Base-by-base conservation (phyloP, 2,888 invertebrate species). In the Microctonus aethiopoides region DNA sequence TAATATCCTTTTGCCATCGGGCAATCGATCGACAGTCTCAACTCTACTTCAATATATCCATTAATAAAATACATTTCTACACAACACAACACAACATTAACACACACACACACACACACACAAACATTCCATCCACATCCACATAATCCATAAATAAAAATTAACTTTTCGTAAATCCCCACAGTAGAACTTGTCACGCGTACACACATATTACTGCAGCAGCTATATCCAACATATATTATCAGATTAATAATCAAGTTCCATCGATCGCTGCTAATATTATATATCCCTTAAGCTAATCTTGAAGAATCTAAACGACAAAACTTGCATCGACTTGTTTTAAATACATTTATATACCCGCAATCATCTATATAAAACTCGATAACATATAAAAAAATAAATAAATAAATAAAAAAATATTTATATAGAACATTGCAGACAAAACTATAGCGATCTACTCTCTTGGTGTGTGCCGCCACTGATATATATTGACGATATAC, bases 261-360 rank as follows among this genome's bases (percentile, higher is more conserved):
- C 72, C n/a, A 74, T 72, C 70, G 72, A 74, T 74, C 72, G 74
- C 72, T 70, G 72, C n/a, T n/a, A n/a, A n/a, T n/a, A n/a, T n/a
- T n/a, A n/a, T n/a, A 74, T 74, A 74, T 74, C 70, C 62, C 63
- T 46, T 3, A 6, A 68, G 70, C 74, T 70, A 74, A 74, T 74
- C 74, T 70, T 66, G 54, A 11, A 54, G 46, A 52, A 74, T 74
- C 74, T 72, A 70, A 74, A 72, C 72, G 74, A 68, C 67, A 67
- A 60, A 68, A 71, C 67, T 72, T 72, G 74, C 72, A 67, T 67
- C 70, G 72, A 68, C 68, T 67, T 24, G 46, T 39, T 57, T 7
- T 7, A 46, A 46, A 16, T 16, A 46, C 46, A 7, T 46, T 16
- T 46, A 46, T 16, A 4, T 46, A 16, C 46, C 4, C n/a, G 26